phyloP scores from a whole-genome alignment of 2,888 invertebrate species.

The Tetragonula carbonaria region DNA sequence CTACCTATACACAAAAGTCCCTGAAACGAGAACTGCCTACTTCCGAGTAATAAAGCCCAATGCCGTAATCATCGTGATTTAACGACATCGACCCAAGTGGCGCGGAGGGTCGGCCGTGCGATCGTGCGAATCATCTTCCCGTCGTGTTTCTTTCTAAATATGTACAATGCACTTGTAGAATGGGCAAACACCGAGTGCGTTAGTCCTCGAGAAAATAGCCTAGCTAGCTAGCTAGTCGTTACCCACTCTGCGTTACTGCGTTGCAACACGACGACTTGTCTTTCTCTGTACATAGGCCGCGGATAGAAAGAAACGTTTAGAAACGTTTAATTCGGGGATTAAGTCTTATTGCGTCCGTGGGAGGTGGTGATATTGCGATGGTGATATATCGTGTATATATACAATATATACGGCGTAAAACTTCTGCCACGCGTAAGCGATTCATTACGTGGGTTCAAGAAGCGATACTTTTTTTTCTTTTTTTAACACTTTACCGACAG shows the following conservation, averaged over 20 bases:
- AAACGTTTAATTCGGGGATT: not conserved
- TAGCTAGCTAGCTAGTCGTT: not conserved
- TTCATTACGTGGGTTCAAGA: not conserved
- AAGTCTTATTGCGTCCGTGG: not conserved
- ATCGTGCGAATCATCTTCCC: slow-evolving; percentile 54
- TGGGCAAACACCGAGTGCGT: not conserved
- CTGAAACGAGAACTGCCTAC: slow-evolving; percentile 75
- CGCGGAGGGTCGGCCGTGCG: slow-evolving; percentile 50
- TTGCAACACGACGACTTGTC: not conserved
- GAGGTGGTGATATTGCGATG: too few species aligned
- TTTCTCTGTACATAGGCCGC: too few species aligned
- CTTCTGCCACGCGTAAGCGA: not conserved
- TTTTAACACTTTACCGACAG: too few species aligned
- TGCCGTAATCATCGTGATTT: slow-evolving; percentile 75
- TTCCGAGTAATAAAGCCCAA: slow-evolving; percentile 75
- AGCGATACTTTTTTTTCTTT: too few species aligned
- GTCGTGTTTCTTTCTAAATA: slow-evolving; percentile 16
- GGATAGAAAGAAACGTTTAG: not conserved
- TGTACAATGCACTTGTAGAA: not conserved
- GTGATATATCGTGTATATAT: not conserved
- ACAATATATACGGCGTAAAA: not conserved
- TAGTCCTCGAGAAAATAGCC: not conserved
- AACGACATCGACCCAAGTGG: slow-evolving; percentile 67
- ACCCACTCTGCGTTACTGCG: not conserved
- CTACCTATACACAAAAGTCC: slow-evolving; percentile 72